These are phyloP conservation scores for Phasianus colchicus DNA, from an alignment of 2,113 vertebrate species.

Conservation along the genomic window DNA sequence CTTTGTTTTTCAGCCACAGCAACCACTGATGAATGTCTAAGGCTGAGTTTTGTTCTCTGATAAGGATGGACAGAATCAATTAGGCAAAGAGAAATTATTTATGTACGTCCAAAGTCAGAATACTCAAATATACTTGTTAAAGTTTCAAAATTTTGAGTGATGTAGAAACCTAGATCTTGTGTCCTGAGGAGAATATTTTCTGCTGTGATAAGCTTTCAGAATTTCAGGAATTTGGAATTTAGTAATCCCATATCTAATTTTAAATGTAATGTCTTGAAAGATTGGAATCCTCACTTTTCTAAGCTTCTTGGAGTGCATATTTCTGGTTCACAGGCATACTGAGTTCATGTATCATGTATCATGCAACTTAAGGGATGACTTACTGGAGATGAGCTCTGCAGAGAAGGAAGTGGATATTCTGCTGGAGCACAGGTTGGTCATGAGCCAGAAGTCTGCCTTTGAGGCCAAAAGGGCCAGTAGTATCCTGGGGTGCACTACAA, in stretches of 20 bases:
- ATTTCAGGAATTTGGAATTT: not conserved
- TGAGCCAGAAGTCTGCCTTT: no score
- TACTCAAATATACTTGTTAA: not conserved
- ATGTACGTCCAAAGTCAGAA: not conserved
- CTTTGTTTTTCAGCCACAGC: constrained; percentile 17
- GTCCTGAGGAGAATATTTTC: not conserved
- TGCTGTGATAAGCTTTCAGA: not conserved
- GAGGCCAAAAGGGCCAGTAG: no score
- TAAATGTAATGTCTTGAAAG: not conserved
- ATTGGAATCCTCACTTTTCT: fast-evolving
- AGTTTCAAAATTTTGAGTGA: not conserved
- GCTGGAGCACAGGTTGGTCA: no score
- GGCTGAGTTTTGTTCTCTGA: not conserved
- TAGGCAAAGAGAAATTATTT: not conserved
- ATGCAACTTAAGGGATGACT: no score
- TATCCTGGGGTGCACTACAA: no score
- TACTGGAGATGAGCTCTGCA: no score
- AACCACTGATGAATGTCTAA: not conserved
- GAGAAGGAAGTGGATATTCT: no score
- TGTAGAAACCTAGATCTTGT: not conserved
- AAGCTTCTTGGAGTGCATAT: not conserved
- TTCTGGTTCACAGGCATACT: not conserved
- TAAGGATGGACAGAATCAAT: not conserved
- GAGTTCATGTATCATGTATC: no score
- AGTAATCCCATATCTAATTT: not conserved